Conservation (phyloP, 2,797 vertebrate species). For the Artibeus jamaicensis region DNA sequence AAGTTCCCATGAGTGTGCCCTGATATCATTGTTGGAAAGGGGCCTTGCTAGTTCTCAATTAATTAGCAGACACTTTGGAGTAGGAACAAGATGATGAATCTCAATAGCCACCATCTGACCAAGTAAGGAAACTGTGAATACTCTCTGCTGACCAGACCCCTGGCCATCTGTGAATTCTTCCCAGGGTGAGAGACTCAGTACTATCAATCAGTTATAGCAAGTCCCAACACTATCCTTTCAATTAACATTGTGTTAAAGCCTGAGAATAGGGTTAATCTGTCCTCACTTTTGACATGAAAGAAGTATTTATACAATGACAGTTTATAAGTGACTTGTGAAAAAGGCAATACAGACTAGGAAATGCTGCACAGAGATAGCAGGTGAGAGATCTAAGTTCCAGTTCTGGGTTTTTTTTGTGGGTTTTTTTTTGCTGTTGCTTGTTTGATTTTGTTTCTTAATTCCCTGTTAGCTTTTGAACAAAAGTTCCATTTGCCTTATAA, state of each 20-base stretch:
- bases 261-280: not conserved
- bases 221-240: not conserved
- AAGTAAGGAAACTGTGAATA: not conserved
- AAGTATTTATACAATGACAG: not conserved
- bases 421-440: not conserved
- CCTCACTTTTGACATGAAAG: not conserved
- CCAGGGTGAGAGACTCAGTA: not conserved
- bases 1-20: not conserved
- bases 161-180: not conserved
- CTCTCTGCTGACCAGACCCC: not conserved
- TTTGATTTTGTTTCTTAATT: not conserved
- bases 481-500: not conserved
- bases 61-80: not conserved
- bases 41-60: not conserved
- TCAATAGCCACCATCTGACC: not conserved
- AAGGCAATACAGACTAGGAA: not conserved
- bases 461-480: not conserved
- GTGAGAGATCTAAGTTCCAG: not conserved
- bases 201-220: not conserved
- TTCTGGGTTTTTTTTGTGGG: no score
- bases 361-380: not conserved
- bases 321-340: not conserved
- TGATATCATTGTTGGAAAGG: not conserved
- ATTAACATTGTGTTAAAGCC: not conserved
- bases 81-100: not conserved